Evolutionary conservation across 2,888 invertebrate species (phyloP), one percentile per base, ranked within the genome.

Genomic region (Trisateles emortualis): DNA sequence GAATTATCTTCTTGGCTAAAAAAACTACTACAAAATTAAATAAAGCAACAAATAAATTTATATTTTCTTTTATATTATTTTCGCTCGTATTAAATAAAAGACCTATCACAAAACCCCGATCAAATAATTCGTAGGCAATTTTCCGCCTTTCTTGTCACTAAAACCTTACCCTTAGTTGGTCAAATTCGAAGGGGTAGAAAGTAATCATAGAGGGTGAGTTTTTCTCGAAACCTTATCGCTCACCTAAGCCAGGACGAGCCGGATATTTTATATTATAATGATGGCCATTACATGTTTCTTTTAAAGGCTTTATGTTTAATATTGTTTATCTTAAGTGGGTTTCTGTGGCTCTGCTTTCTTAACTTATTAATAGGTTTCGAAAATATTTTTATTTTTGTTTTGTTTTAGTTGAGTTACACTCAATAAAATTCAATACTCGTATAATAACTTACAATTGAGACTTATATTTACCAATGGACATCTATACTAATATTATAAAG

Each of bases 201-300:
- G 62, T 73, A 73, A 73, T 69, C 75, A 74, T 32, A n/a, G 50
- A 46, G 59, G 49, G 42, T 40, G 58, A 64, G 62, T 69, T 64
- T 58, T 59, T 60, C 55, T 59, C 47, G 59, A 60, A 66, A 53
- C 60, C 75, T 72, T 72, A 73, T 74, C 75, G 64, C 59, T 50
- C 52, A 54, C 50, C 51, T 63, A 69, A 69, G 60, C 64, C 64
- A 42, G 35, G 22, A 44, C 51, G 50, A 45, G 44, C 63, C 60
- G n/a, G n/a, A n/a, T n/a, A n/a, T 55, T 59, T 55, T 72, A 72
- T 72, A 66, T 69, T 67, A 66, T 68, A 60, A 63, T 63, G 64
- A 72, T 64, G 64, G 68, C 52, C 52, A 56, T 57, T 61, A 60
- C 44, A 49, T 53, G 57, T 64, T 53, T 46, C 47, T 51, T 45